Evolutionary conservation across 2,888 invertebrate genomes (phyloP), one percentile per base, ranked within the genome.

Genomic region (Harmothoe impar): DNA sequence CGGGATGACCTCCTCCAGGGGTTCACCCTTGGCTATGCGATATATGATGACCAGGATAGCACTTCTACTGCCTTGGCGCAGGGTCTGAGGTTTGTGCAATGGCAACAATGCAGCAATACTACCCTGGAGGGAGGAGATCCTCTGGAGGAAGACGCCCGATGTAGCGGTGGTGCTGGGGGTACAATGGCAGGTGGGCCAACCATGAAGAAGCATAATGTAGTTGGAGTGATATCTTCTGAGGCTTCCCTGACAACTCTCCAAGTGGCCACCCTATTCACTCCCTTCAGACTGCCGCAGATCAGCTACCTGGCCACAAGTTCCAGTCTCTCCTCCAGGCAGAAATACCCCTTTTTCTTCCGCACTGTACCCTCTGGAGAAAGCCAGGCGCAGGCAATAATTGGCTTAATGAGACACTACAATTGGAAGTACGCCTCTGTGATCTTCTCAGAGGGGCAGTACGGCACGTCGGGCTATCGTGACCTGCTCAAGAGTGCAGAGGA

Each of bases 351-450:
- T 90, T 93, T 93, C 81, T 90, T 92, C 25, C 90, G 93, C 15
- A 88, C 92, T 0, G 93, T 93, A 0, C 93, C 93, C 0, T 91
- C 93, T 0, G 93, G 93, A 62, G 88, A 89, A 1, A 88, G 89
- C 78, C 93, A 93, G 84, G 92, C 91, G 0, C 51, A 89, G 35
- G 92, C 92, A 0, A 92, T 93, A 1, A 88, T 92, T 10, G 92
- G 92, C 81, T 62, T 93, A 20, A 33, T 93, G 85, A 23, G 86
- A 33, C 51, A 78, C 31, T 93, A 92, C 77, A 89, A 92, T 35
- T 93, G 93, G 93, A 92, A 92, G 20, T 93, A 93, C 89, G 90
- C 93, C 15, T 92, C 92, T 0, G 91, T 93, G 0, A 25, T 93
- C 29, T 93, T 92, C 89, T 77, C 92, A 3, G 91, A 91, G 51